Evolutionary conservation across 2,797 vertebrate species (phyloP).

Genomic region (Lagodon rhomboides): DNA sequence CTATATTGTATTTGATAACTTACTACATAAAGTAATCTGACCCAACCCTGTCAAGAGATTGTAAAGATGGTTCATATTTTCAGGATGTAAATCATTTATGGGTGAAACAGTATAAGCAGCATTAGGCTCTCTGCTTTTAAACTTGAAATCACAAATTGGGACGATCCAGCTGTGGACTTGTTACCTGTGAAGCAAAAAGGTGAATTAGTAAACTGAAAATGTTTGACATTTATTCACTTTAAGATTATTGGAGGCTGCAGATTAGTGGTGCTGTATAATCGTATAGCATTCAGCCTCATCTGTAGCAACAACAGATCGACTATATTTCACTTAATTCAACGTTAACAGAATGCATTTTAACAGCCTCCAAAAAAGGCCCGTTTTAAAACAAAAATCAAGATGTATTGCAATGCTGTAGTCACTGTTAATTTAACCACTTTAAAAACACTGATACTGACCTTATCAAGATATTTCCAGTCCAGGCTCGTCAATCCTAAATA

Average conservation of each 20-base stretch:
- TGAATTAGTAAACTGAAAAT: background rate
- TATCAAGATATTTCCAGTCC: fast-evolving
- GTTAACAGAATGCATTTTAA: background rate
- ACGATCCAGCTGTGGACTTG: no score
- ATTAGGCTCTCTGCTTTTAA: background rate
- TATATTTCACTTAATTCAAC: no score
- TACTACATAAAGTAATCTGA: no score
- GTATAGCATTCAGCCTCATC: background rate
- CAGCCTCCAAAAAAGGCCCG: background rate
- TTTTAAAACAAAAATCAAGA: background rate
- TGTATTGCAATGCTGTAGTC: no score
- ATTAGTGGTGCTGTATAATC: no score
- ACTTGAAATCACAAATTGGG: fast-evolving
- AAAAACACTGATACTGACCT: constrained; percentile 10
- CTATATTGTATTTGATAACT: no score
- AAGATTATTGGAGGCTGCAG: background rate
- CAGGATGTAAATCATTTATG: no score
- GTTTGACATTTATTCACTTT: background rate
- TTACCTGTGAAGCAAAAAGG: constrained; percentile 2
- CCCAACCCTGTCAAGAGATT: no score
- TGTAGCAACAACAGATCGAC: background rate
- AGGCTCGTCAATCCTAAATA: background rate
- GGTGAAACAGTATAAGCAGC: background rate
- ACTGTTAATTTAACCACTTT: background rate
- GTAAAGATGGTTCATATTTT: no score